A percentile compares a stretch with the other conserved stretches of the same genome.
Evolutionary conservation across 2,888 invertebrate species (phyloP).

Genomic region (Dryococelus australis): DNA sequence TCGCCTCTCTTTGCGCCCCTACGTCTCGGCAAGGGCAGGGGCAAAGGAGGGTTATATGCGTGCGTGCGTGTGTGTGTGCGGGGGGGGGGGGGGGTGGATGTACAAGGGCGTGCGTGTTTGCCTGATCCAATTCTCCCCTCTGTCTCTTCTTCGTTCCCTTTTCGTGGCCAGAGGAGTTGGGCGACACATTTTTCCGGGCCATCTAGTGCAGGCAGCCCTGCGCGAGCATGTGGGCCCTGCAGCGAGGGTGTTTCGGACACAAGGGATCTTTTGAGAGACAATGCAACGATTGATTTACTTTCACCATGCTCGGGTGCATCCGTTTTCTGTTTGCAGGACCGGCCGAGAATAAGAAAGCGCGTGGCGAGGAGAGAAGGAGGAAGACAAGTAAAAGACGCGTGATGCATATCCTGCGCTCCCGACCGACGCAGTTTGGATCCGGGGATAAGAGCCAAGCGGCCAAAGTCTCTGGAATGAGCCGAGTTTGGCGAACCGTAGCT

Average conservation of each 20-base stretch:
- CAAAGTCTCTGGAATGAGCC: too few species aligned
- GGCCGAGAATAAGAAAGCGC: background rate
- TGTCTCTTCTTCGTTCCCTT: background rate
- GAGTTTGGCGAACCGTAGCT: too few species aligned
- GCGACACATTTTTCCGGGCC: background rate
- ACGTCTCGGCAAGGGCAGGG: background rate
- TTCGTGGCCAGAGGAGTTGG: background rate
- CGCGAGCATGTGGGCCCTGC: background rate
- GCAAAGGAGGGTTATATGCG: background rate
- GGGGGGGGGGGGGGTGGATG: background rate
- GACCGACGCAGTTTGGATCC: too few species aligned
- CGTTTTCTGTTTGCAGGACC: background rate
- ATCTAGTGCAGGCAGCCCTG: background rate
- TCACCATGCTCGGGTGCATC: background rate
- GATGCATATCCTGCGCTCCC: too few species aligned
- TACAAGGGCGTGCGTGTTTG: slow-evolving; percentile 16
- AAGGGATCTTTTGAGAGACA: background rate
- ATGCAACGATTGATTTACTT: slow-evolving; percentile 8
- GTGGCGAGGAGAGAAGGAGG: background rate
- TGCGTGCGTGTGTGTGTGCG: background rate
- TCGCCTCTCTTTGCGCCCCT: slow-evolving; percentile 13
- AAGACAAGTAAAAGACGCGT: too few species aligned
- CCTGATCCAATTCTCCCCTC: background rate
- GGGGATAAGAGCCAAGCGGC: too few species aligned
- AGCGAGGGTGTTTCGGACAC: background rate